Percentiles rank a stretch among this genome's conserved stretches.
These are phyloP conservation scores for Chiloscyllium plagiosum DNA, from an alignment of 2,113 vertebrate species.

Conservation along the genomic window DNA sequence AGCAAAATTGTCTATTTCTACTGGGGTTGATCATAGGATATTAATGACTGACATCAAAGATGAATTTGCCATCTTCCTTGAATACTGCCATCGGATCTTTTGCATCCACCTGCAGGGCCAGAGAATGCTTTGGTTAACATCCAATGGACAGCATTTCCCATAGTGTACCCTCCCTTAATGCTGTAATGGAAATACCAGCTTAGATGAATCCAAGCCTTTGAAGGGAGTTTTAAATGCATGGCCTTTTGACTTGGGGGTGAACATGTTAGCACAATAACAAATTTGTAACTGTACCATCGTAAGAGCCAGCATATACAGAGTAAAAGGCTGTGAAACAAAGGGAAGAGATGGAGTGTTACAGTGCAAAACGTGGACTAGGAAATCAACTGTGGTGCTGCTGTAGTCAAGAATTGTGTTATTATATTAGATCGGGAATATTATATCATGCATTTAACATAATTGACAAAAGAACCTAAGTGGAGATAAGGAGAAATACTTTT, in stretches of 20 bases:
- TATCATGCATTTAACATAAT: not conserved
- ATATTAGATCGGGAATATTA: not conserved
- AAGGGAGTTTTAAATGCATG: not conserved
- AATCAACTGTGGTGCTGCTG: not conserved
- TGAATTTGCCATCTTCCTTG: not conserved
- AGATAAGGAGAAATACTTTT: not conserved
- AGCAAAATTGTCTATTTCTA: not conserved
- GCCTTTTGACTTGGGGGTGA: not conserved
- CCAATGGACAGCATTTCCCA: not conserved
- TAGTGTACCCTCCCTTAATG: not conserved
- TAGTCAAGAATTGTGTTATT: not conserved
- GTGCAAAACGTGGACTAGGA: not conserved
- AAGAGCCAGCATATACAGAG: not conserved
- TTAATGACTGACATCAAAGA: not conserved
- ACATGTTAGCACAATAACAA: not conserved
- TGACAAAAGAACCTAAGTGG: not conserved
- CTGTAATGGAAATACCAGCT: not conserved
- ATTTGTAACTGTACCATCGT: not conserved
- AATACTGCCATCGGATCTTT: not conserved
- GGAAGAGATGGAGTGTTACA: not conserved
- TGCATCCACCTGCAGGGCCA: not conserved
- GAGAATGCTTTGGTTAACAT: not conserved
- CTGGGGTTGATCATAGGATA: not conserved
- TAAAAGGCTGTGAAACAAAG: not conserved
- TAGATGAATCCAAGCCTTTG: not conserved